Conservation (phyloP, 2,888 invertebrate species). For the Malachius bipustulatus region DNA sequence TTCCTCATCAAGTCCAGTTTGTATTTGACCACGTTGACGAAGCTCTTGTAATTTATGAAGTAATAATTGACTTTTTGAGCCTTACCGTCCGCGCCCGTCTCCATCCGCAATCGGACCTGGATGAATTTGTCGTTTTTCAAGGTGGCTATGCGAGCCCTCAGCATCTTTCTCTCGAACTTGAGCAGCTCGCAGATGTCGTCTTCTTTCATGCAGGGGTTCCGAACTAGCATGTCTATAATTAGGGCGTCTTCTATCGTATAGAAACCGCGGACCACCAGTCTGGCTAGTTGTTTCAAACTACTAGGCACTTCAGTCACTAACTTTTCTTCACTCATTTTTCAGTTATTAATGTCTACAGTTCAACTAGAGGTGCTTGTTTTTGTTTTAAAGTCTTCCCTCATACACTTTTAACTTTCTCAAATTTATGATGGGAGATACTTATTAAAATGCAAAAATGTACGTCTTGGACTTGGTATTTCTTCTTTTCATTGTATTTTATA, state of each 20-base stretch:
- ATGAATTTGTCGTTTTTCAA: conserved; percentile 88
- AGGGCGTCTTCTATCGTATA: conserved; percentile 89
- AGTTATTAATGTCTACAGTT: too few species aligned
- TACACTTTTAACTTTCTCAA: too few species aligned
- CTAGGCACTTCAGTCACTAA: conserved; percentile 87
- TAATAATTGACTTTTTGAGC: conserved; percentile 95
- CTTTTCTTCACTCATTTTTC: conserved; percentile 59
- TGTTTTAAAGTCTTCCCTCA: too few species aligned
- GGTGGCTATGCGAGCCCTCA: conserved; percentile 74
- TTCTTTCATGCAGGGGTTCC: conserved; percentile 91
- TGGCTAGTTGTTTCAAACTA: conserved; percentile 81
- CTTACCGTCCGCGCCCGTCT: conserved; percentile 88
- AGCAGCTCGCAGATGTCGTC: conserved; percentile 82
- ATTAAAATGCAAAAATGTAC: too few species aligned
- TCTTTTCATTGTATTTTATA: too few species aligned
- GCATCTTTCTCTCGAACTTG: conserved; percentile 88
- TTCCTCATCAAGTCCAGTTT: conserved; percentile 93
- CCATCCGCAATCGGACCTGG: conserved; percentile 85
- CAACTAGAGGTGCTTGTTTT: too few species aligned
- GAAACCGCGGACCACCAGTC: conserved; percentile 85
- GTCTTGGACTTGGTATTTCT: too few species aligned
- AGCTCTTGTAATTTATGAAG: conserved; percentile 93
- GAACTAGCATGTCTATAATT: conserved; percentile 88
- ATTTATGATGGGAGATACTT: too few species aligned
- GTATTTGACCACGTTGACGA: conserved; percentile 96